phyloP scores from a whole-genome alignment of 1,140 invertebrate genomes.

The Drosophila virilis region DNA sequence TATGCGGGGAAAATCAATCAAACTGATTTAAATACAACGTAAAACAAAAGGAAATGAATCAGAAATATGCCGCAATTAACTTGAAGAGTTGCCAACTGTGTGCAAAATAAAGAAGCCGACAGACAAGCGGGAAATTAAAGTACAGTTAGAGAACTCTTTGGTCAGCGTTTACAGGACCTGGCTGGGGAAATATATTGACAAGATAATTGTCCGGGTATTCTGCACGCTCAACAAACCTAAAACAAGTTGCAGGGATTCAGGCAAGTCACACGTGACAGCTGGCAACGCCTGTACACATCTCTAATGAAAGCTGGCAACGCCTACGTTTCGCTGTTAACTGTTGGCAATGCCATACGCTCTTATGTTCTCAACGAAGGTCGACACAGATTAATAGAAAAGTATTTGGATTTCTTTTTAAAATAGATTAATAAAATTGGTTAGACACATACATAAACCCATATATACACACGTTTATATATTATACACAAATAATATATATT shows the following conservation, averaged over 20 bases:
- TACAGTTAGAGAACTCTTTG: background rate
- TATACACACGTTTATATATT: slow-evolving; percentile 30
- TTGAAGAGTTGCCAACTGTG: slow-evolving; percentile 1
- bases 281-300: slow-evolving; percentile 2
- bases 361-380: slow-evolving; percentile 14
- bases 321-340: slow-evolving; percentile 4
- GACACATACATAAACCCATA: slow-evolving; percentile 38
- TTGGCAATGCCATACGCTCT: slow-evolving; percentile 14
- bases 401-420: no score
- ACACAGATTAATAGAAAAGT: slow-evolving; percentile 4
- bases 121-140: slow-evolving; percentile 1
- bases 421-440: slow-evolving; percentile 15
- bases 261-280: slow-evolving; percentile 1
- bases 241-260: background rate
- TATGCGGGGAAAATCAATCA: slow-evolving; percentile 1
- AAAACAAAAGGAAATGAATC: slow-evolving; percentile 56
- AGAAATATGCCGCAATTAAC: slow-evolving; percentile 6
- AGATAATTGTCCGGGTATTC: slow-evolving; percentile 1
- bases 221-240: background rate
- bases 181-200: background rate
- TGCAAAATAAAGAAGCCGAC: background rate
- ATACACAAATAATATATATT: slow-evolving; percentile 13
- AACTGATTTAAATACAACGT: slow-evolving; percentile 34
- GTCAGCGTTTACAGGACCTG: background rate
- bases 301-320: slow-evolving; percentile 38